A percentile compares a stretch with the other conserved stretches of the same genome.
These are phyloP conservation scores for Ctenosaura bakeri DNA, from an alignment of 2,797 vertebrate genomes.

Conservation along the genomic window DNA sequence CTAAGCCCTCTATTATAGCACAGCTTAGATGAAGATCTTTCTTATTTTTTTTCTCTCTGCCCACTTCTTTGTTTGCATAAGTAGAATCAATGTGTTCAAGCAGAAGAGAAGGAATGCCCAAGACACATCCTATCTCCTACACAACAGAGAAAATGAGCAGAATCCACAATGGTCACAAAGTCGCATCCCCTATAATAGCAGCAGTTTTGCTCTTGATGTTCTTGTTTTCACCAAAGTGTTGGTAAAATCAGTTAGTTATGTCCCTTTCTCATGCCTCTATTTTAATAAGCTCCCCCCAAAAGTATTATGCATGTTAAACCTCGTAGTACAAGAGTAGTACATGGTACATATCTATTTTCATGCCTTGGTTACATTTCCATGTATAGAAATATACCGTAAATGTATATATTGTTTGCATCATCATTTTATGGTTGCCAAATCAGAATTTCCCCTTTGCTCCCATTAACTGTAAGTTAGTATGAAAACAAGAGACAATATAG, in stretches of 20 bases:
- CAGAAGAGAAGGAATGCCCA: not conserved
- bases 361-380: no score
- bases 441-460: not conserved
- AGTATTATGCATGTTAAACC: not conserved
- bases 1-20: not conserved
- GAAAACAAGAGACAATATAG: not conserved
- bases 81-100: not conserved
- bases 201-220: conserved; percentile 21
- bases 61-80: conserved; percentile 4
- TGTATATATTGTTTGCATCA: no score
- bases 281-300: not conserved
- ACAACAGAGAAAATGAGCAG: conserved; percentile 23
- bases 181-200: conserved; percentile 1
- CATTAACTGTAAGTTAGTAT: not conserved
- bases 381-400: no score
- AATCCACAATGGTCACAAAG: not conserved
- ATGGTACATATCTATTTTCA: no score
- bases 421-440: conserved; percentile 7
- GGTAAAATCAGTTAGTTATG: conserved; percentile 13
- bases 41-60: not conserved
- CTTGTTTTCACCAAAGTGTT: conserved; percentile 28
- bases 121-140: conserved; percentile 8
- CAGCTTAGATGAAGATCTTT: not conserved
- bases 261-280: not conserved
- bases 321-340: no score